phyloP scores from a whole-genome alignment of 2,797 vertebrate species.

The Sphenopsis melanotis region DNA sequence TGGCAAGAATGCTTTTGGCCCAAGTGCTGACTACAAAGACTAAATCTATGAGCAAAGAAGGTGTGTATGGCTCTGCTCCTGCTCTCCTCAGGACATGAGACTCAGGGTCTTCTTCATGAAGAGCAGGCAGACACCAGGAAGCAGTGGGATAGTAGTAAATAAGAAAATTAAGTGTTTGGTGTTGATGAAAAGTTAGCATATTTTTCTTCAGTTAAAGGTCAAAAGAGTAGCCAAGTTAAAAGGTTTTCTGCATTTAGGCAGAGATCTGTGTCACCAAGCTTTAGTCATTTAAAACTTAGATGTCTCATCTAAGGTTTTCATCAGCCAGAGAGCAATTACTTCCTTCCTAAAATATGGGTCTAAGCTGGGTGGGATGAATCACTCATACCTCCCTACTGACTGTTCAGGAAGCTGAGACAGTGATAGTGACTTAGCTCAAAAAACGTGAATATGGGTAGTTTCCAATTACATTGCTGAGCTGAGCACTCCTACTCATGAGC shows the following conservation, averaged over 20 bases:
- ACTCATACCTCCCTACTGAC: slow-evolving; percentile 17
- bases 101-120: accelerated
- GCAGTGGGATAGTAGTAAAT: neutral
- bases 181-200: neutral
- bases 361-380: slow-evolving; percentile 30
- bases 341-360: slow-evolving; percentile 18
- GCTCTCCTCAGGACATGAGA: neutral
- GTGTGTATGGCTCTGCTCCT: neutral
- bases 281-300: slow-evolving; percentile 18
- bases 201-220: neutral
- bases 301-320: slow-evolving; percentile 30
- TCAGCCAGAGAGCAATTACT: neutral
- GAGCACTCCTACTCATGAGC: neutral
- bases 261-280: slow-evolving; percentile 1
- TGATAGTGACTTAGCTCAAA: neutral
- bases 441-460: neutral
- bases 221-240: neutral
- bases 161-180: neutral
- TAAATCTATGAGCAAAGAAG: neutral
- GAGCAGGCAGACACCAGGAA: neutral
- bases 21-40: neutral
- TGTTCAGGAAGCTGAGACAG: slow-evolving; percentile 43
- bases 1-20: neutral
- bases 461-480: neutral
- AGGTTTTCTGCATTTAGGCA: slow-evolving; percentile 18